Percentiles rank a stretch among this genome's conserved stretches.
phyloP scores from a whole-genome alignment of 2,113 vertebrate species.

The Gavialis gangeticus region DNA sequence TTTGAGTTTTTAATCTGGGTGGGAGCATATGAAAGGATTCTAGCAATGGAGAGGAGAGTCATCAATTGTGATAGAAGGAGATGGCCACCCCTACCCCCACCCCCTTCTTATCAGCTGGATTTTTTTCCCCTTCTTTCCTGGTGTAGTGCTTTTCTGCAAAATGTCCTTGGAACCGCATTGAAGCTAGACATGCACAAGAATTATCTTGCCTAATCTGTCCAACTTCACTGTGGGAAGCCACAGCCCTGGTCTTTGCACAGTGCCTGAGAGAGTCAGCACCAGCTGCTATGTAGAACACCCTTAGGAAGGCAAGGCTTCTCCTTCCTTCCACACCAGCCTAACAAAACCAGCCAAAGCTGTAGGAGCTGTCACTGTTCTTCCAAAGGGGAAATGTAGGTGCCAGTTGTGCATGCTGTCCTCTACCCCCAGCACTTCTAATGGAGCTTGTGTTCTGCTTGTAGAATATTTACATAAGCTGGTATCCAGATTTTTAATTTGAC shows the following conservation, averaged over 20 bases:
- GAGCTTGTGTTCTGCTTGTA: not conserved
- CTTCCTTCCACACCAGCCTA: not conserved
- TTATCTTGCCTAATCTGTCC: not conserved
- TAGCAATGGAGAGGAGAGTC: not conserved
- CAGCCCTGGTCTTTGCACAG: not conserved
- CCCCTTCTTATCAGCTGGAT: not conserved
- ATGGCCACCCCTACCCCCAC: not conserved
- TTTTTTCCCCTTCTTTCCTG: not conserved
- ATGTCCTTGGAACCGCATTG: not conserved
- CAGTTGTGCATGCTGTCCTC: not conserved
- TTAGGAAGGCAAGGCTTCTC: not conserved
- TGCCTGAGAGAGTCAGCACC: not conserved
- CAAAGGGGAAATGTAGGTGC: not conserved
- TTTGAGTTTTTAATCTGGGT: not conserved
- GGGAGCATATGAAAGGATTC: not conserved
- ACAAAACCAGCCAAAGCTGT: not conserved
- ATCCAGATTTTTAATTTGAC: not conserved
- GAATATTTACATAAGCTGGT: not conserved
- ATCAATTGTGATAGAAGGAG: not conserved
- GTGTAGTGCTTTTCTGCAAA: not conserved
- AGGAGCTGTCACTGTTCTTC: not conserved
- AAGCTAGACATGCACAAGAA: not conserved
- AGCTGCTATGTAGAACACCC: not conserved
- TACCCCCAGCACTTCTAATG: not conserved
- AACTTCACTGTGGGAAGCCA: not conserved